Evolutionary conservation across 2,888 invertebrate species (phyloP), one percentile per base, ranked within the genome.

Genomic region (Mesochorus sp.): DNA sequence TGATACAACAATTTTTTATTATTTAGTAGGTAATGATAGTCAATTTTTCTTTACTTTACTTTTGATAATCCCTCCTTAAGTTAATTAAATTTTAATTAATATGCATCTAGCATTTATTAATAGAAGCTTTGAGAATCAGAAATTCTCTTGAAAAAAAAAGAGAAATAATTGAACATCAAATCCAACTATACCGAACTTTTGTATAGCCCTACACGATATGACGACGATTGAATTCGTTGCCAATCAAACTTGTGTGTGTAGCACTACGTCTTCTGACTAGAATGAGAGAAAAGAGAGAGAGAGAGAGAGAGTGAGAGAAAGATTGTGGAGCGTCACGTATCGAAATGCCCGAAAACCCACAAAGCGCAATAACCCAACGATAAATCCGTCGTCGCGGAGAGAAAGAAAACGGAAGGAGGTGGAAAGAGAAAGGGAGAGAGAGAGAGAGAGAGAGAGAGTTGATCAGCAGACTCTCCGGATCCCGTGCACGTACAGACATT

Each of bases 381-480:
- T 90, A 90, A 90, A 90, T 90, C 89, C 86, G 85, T 88, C 85
- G 85, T 49, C 44, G 21, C 17, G 14, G 26, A 26, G 68, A 21
- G 34, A 57, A 8, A 37, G 37, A 57, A n/a, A 26, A 42, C 26
- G 28, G 79, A 82, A 87, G 84, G n/a, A n/a, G n/a, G n/a, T n/a
- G n/a, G n/a, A n/a, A n/a, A 21, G 34, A 57, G 12, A 37, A 21
- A 57, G 14, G 17, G 53, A 39, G 28, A 79, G 82, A 87, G 84
- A n/a, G n/a, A 21, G 34, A 57, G 12, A 37, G 37, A 57, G 14
- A 26, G 53, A 39, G 28, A 79, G 82, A 87, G 84, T 85, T 85
- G 86, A 88, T 87, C 86, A 87, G 84, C 64, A 80, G 83, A 81
- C 83, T 80, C 76, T 89, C 81, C 84, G 85, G 82, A 91, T 82